Evolutionary conservation across 2,113 vertebrate species (phyloP).

Genomic region (Mellivora capensis): DNA sequence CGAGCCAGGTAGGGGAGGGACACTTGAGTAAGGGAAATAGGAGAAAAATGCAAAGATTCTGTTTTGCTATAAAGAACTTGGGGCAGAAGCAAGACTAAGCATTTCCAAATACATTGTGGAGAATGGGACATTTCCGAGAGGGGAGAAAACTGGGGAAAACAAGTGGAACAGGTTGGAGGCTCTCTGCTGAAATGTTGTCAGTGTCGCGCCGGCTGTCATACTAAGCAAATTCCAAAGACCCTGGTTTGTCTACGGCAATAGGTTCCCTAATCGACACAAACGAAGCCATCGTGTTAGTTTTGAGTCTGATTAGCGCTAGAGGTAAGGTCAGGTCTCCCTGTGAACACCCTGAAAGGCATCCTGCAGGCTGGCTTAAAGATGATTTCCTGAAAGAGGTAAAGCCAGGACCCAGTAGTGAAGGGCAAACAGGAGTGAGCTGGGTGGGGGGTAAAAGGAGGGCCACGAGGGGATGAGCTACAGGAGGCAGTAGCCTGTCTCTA

Average conservation of each 20-base stretch:
- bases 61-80: background rate
- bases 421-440: background rate
- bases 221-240: no score
- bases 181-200: background rate
- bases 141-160: background rate
- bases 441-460: fast-evolving
- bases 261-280: background rate
- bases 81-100: background rate
- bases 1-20: background rate
- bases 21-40: background rate
- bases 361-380: background rate
- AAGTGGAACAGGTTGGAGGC: background rate
- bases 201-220: no score
- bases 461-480: fast-evolving
- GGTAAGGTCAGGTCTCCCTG: background rate
- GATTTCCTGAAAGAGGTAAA: background rate
- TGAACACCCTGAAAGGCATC: background rate
- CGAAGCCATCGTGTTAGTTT: background rate
- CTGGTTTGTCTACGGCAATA: background rate
- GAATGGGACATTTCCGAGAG: background rate
- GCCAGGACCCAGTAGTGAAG: background rate
- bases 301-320: background rate
- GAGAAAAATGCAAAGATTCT: background rate
- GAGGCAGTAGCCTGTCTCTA: background rate
- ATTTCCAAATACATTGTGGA: background rate